Evolutionary conservation across 30 jellyfish, hydroid and myxozoan genomes (phyloP).

Genomic region (Aurelia coerulea): DNA sequence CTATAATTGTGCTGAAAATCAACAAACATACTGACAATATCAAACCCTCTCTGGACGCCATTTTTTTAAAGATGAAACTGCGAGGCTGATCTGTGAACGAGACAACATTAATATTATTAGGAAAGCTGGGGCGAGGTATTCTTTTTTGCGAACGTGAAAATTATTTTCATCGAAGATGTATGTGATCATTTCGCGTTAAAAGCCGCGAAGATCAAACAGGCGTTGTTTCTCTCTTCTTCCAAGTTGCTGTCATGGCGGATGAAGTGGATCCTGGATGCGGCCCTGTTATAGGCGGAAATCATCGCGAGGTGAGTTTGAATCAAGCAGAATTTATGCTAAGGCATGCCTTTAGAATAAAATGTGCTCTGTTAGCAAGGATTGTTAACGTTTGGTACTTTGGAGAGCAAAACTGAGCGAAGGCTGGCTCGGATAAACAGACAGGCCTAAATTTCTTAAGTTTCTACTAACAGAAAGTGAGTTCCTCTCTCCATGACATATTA

Average conservation of each 20-base stretch:
- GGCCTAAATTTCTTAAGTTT: not conserved
- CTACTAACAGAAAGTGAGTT: too few relatives aligned
- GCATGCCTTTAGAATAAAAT: too few relatives aligned
- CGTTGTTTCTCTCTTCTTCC: not conserved
- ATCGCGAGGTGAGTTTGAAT: slow-evolving; percentile 12
- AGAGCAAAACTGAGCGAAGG: too few relatives aligned
- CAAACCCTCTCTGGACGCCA: not conserved
- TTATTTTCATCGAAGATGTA: not conserved
- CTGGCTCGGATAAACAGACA: not conserved
- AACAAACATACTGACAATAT: too few relatives aligned
- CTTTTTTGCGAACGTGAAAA: slow-evolving; percentile 29
- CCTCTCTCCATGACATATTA: too few relatives aligned
- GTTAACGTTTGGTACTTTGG: not conserved
- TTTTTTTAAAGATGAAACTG: not conserved
- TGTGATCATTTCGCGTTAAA: not conserved
- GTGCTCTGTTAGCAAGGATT: not conserved
- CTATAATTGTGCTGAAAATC: not conserved
- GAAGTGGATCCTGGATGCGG: slow-evolving; percentile 74
- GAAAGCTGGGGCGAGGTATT: too few relatives aligned
- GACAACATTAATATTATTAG: too few relatives aligned
- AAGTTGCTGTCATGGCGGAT: slow-evolving; percentile 49
- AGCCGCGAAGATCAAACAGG: not conserved
- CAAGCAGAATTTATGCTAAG: not conserved
- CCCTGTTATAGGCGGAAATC: slow-evolving; percentile 30
- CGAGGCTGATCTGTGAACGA: too few relatives aligned